Evolutionary conservation across 2,888 invertebrate genomes (phyloP), one percentile per base, ranked within the genome.

Genomic region (Schizaphis graminum): DNA sequence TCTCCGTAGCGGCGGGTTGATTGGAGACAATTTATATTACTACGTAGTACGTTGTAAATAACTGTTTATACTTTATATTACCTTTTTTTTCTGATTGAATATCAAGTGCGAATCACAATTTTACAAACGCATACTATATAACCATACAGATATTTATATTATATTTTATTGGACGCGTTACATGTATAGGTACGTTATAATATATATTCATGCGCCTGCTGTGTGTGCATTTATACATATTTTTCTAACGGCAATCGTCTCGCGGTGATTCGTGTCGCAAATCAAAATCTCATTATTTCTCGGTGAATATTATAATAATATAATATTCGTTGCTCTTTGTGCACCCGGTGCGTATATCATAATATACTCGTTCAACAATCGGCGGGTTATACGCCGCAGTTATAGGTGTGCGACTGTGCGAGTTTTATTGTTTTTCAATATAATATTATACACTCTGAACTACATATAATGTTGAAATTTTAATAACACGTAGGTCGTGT

Each of bases 391-490:
- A 35, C 77, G 77, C 5, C n/a, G n/a, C n/a, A 67, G n/a, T 67
- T 67, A n/a, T n/a, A 77, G 21, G n/a, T 77, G 21, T 77, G 21
- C 35, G 21, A 1, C 16, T 77, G 21, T 77, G 21, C 35, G 21
- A 1, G 77, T 77, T 77, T 77, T 77, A 77, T 77, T 77, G 77
- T 77, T 77, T 77, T 77, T 77, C 77, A 77, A 77, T 77, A 77
- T 7, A 47, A 47, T 47, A 21, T 53, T 44, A 21, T 53, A 35
- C 3, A 35, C 35, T 21, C 77, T 35, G 21, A 77, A 77, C 77
- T 21, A 35, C n/a, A n/a, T 7, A 53, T 5, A 21, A 53, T 35
- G 35, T 77, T 35, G 21, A 35, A 77, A 21, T 7, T 67, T 16
- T 21, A 35, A 67, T 67, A 21, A 67, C 21, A 77, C 77, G n/a